A percentile compares a stretch with the other conserved stretches of the same genome.
phyloP scores from a whole-genome alignment of 1,140 invertebrate genomes.

The Pygmarrhopalites habei region DNA sequence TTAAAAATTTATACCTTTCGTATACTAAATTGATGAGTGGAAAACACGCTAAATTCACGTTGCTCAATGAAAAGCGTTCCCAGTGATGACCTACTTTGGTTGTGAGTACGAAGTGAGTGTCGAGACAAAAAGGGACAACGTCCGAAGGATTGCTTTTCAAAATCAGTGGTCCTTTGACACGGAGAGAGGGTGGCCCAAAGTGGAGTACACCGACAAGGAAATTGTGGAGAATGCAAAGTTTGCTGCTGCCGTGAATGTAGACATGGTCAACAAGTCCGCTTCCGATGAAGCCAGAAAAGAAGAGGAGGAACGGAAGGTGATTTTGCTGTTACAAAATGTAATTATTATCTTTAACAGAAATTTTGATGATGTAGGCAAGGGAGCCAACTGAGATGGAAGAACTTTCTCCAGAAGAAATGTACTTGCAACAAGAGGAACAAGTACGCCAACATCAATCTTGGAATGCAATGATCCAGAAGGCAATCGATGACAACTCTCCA shows the following conservation, averaged over 20 bases:
- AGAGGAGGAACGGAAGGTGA: neutral
- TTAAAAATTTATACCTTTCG: no score
- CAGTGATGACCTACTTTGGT: conserved; percentile 34
- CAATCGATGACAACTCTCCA: neutral
- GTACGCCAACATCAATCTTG: neutral
- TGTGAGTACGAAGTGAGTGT: conserved; percentile 32
- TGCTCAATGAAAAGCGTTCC: no score
- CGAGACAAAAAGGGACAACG: conserved; percentile 25
- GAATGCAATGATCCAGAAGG: neutral
- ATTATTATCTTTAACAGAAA: no score
- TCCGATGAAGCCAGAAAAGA: conserved; percentile 6
- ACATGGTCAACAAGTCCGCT: conserved; percentile 17
- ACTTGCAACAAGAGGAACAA: neutral
- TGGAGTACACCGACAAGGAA: conserved; percentile 5
- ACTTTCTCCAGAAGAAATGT: neutral
- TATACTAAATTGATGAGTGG: no score
- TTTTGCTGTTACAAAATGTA: no score
- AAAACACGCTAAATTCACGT: no score
- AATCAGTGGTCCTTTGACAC: conserved; percentile 37
- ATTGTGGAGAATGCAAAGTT: conserved; percentile 24
- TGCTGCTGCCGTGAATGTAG: conserved; percentile 25
- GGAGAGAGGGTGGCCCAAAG: conserved; percentile 22
- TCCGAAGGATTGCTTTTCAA: conserved; percentile 12
- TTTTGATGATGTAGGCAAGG: neutral
- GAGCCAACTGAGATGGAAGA: neutral